A percentile compares a stretch with the other conserved stretches of the same genome.
Conservation (phyloP, 2,113 vertebrate genomes). For the Peucedramus taeniatus region DNA sequence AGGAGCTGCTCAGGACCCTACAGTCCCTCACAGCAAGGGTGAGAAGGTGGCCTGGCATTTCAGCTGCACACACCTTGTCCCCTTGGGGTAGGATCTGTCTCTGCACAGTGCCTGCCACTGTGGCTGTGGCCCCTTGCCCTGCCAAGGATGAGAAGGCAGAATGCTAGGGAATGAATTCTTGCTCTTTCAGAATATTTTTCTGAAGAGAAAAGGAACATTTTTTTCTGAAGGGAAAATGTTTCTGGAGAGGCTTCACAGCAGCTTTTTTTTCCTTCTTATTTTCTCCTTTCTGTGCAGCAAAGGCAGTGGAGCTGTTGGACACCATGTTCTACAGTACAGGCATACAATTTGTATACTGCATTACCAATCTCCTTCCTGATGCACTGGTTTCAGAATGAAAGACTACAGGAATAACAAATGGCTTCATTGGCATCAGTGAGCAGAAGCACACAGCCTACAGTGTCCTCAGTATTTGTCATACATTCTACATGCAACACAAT, state of each 20-base stretch:
- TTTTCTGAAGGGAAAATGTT: not conserved
- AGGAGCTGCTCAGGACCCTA: not conserved
- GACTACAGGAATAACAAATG: not conserved
- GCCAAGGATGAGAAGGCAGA: not conserved
- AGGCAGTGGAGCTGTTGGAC: not conserved
- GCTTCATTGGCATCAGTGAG: not conserved
- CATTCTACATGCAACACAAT: not conserved
- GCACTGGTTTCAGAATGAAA: not conserved
- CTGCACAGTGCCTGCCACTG: rapidly evolving
- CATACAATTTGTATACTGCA: not conserved
- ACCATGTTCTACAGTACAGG: not conserved
- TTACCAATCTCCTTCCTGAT: not conserved
- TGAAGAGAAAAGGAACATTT: not conserved
- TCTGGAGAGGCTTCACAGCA: not conserved
- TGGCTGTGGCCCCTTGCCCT: not conserved
- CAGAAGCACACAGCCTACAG: not conserved
- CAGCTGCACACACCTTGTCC: not conserved
- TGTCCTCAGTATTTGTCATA: not conserved
- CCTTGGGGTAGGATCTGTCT: not conserved
- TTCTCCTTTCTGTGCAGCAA: not conserved
- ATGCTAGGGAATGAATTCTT: not conserved
- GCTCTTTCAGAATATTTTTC: not conserved
- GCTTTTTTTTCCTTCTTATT: not conserved
- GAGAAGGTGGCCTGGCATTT: not conserved
- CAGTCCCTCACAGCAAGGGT: rapidly evolving